phyloP scores from a whole-genome alignment of 1,140 invertebrate genomes.

The Myzus persicae region DNA sequence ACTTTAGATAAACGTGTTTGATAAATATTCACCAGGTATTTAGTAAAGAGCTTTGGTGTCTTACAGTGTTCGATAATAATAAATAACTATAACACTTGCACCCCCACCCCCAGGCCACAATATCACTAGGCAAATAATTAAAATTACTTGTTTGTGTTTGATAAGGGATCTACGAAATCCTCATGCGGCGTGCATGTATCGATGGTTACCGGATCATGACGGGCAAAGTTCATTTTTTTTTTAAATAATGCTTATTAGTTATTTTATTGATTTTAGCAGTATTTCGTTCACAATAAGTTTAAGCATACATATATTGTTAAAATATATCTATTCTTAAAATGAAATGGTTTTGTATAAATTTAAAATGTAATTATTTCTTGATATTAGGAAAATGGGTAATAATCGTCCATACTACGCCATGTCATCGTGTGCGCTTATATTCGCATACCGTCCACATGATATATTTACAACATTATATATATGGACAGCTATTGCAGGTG shows the following conservation, averaged over 20 bases:
- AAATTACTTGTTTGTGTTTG: neutral
- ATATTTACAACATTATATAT: neutral
- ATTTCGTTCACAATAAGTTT: neutral
- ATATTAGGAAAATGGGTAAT: neutral
- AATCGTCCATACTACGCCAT: neutral
- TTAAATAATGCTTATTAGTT: neutral
- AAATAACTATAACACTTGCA: neutral
- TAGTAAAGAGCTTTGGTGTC: neutral
- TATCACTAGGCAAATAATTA: neutral
- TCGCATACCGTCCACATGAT: too few relatives aligned
- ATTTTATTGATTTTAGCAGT: neutral
- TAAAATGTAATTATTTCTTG: neutral
- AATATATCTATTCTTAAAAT: neutral
- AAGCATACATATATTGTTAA: neutral
- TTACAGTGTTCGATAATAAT: neutral
- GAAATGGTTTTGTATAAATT: neutral
- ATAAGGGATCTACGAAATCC: neutral
- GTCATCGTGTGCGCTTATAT: neutral
- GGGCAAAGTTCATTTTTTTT: neutral
- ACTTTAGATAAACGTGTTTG: neutral
- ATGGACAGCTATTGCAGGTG: neutral
- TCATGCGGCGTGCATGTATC: neutral
- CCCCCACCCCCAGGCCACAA: too few relatives aligned
- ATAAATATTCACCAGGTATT: neutral
- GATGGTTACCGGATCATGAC: neutral